Conservation (phyloP, 2,113 vertebrate species). For the Burhinus bistriatus region DNA sequence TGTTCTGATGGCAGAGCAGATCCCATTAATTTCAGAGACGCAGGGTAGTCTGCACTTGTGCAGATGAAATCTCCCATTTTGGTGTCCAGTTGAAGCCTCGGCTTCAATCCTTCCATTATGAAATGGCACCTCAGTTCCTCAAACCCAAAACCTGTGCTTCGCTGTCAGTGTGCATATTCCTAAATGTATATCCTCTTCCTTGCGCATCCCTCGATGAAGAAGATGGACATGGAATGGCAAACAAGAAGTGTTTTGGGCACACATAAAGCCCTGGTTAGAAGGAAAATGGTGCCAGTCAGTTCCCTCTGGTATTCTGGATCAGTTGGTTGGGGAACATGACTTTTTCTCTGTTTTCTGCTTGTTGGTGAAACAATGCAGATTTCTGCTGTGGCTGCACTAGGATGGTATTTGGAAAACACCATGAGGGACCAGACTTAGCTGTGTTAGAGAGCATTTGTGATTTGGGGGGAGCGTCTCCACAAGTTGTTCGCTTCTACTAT, state of each 20-base stretch:
- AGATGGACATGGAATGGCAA: not conserved
- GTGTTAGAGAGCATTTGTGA: not conserved
- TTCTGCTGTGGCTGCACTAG: not conserved
- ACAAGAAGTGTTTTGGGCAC: not conserved
- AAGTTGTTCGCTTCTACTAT: not conserved
- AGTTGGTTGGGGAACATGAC: not conserved
- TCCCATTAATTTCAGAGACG: not conserved
- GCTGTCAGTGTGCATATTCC: not conserved
- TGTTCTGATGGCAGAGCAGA: not conserved
- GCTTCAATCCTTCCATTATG: not conserved
- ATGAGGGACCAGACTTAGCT: not conserved
- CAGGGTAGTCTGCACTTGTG: not conserved
- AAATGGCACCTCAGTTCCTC: not conserved
- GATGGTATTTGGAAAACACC: not conserved
- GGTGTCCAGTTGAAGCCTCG: not conserved
- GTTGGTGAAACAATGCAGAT: not conserved
- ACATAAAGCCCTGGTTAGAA: not conserved
- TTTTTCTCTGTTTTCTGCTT: not conserved
- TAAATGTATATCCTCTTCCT: not conserved
- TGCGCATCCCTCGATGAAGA: not conserved
- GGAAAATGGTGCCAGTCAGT: not conserved
- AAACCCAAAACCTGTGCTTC: not conserved
- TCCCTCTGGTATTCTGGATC: not conserved
- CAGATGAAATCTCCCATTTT: not conserved
- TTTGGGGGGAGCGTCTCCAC: not conserved